Evolutionary conservation across 2,888 invertebrate species (phyloP).

Genomic region (Himalopsyche anomala): DNA sequence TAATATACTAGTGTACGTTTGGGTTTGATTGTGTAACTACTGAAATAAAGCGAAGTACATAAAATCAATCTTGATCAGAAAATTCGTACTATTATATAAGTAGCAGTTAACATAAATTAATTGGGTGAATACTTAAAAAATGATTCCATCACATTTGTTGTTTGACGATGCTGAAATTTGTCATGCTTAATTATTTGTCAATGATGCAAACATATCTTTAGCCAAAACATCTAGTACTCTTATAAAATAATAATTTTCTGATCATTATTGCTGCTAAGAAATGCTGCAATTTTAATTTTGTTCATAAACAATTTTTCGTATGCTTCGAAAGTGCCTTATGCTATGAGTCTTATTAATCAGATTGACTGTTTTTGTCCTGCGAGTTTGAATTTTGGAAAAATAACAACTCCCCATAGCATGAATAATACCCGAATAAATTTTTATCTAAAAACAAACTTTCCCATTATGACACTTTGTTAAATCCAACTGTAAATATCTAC

Average conservation of each 20-base stretch:
- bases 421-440: too few species aligned
- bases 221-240: constrained; percentile 11
- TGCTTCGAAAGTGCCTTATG: constrained; percentile 60
- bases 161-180: not conserved
- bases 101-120: not conserved
- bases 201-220: not conserved
- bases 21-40: constrained; percentile 10
- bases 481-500: constrained; percentile 9
- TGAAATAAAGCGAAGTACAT: not conserved
- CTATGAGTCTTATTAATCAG: constrained; percentile 42
- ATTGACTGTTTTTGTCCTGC: constrained; percentile 18
- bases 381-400: constrained; percentile 1
- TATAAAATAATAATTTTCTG: constrained; percentile 11
- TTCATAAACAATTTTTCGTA: constrained; percentile 36
- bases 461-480: constrained; percentile 1
- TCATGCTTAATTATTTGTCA: not conserved
- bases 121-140: not conserved
- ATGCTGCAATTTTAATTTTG: constrained; percentile 27
- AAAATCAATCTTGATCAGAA: constrained; percentile 28
- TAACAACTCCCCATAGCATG: not conserved
- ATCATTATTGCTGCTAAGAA: constrained; percentile 1
- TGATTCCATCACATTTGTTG: not conserved
- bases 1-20: constrained; percentile 16
- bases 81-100: constrained; percentile 11
- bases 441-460: too few species aligned